Conservation (phyloP, 1,140 invertebrate genomes). For the Orchesella cincta region DNA sequence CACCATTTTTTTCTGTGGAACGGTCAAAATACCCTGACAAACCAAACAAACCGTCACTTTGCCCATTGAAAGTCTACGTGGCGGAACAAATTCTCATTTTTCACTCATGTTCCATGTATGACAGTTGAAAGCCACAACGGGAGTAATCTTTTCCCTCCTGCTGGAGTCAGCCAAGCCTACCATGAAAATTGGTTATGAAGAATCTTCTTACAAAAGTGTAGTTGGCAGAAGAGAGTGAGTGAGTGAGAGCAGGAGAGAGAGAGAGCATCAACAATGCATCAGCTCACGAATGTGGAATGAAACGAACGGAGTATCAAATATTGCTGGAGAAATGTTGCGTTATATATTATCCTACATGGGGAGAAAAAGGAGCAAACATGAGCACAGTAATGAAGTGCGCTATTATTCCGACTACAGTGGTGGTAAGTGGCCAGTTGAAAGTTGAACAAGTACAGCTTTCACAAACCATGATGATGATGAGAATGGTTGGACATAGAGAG, state of each 20-base stretch:
- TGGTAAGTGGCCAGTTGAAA: not conserved
- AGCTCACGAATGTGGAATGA: not conserved
- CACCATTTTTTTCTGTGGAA: not conserved
- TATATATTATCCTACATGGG: not conserved
- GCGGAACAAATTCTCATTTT: slow-evolving; percentile 13
- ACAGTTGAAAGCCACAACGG: slow-evolving; percentile 15
- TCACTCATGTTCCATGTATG: slow-evolving; percentile 18
- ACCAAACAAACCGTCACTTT: slow-evolving; percentile 1
- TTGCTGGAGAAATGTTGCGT: too few species aligned
- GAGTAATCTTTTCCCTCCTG: slow-evolving; percentile 23
- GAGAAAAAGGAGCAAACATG: not conserved
- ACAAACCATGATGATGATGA: not conserved
- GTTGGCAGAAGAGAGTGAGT: not conserved
- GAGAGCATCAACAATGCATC: slow-evolving; percentile 13
- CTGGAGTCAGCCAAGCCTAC: not conserved
- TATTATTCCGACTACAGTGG: not conserved
- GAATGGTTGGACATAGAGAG: not conserved
- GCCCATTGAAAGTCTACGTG: not conserved
- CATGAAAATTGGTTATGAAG: slow-evolving; percentile 24
- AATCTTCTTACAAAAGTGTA: not conserved
- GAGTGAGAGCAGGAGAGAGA: slow-evolving; percentile 14
- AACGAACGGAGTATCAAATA: too few species aligned
- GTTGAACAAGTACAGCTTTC: not conserved
- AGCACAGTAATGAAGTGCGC: not conserved
- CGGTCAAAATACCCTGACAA: not conserved